Conservation (phyloP, 2,888 invertebrate genomes). For the Rhamphomyia laevipes region DNA sequence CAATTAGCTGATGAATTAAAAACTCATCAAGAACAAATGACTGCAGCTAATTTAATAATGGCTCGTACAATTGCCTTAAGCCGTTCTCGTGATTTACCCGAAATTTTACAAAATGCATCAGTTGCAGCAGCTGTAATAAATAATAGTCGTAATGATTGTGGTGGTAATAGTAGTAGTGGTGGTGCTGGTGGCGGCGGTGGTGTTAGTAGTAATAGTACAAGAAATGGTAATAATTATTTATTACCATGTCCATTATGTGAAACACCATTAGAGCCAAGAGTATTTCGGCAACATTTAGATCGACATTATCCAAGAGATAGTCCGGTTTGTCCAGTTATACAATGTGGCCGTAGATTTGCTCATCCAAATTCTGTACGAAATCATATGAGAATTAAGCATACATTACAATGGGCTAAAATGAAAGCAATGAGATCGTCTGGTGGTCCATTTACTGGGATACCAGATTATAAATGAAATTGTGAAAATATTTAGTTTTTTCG, state of each 20-base stretch:
- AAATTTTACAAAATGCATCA: conserved; percentile 34
- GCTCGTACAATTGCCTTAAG: conserved; percentile 32
- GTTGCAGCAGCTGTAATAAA: conserved; percentile 32
- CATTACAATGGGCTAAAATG: conserved; percentile 71
- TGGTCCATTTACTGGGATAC: conserved; percentile 36
- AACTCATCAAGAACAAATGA: conserved; percentile 33
- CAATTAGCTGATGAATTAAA: conserved; percentile 30
- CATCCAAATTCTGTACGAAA: conserved; percentile 80
- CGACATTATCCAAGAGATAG: conserved; percentile 77
- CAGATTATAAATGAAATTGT: conserved; percentile 36
- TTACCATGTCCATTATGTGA: conserved; percentile 64
- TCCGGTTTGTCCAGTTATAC: conserved; percentile 64
- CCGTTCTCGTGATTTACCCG: conserved; percentile 32
- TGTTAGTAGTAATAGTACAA: conserved; percentile 7
- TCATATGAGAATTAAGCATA: conserved; percentile 77
- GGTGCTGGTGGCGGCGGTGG: conserved; percentile 1
- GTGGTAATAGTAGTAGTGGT: conserved; percentile 8
- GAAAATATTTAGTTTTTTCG: conserved; percentile 23
- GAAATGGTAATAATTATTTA: conserved; percentile 29
- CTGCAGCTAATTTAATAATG: conserved; percentile 37
- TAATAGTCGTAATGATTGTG: conserved; percentile 21
- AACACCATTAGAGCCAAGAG: conserved; percentile 48
- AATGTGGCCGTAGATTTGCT: conserved; percentile 63
- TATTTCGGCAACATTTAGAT: conserved; percentile 63
- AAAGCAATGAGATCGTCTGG: conserved; percentile 49